phyloP scores from a whole-genome alignment of 2,113 vertebrate species.

The Lepisosteus oculatus region DNA sequence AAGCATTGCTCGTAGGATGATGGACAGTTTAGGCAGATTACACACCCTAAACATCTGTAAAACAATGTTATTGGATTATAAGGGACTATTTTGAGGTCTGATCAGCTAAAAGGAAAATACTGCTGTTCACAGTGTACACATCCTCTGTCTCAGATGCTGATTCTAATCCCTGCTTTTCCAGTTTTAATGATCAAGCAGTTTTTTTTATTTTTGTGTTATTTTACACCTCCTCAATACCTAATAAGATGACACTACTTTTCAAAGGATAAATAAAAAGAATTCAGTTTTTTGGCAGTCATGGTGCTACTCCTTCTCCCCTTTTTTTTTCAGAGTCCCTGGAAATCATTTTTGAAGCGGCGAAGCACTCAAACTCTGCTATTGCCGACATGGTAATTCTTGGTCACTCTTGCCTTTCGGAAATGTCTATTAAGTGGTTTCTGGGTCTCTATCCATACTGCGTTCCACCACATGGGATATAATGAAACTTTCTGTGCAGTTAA shows the following conservation, averaged over 20 bases:
- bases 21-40: too few relatives aligned
- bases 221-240: too few relatives aligned
- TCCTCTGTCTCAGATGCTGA: neutral
- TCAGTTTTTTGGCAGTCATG: too few relatives aligned
- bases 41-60: too few relatives aligned
- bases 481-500: neutral
- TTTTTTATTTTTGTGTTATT: neutral
- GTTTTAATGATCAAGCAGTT: neutral
- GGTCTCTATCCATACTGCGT: too few relatives aligned
- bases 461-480: neutral
- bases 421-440: neutral
- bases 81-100: too few relatives aligned
- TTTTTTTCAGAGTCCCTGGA: conserved; percentile 58
- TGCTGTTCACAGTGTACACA: too few relatives aligned
- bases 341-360: conserved; percentile 66
- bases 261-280: too few relatives aligned
- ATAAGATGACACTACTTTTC: too few relatives aligned
- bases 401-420: neutral
- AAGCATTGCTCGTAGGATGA: too few relatives aligned
- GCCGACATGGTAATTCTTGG: conserved; percentile 60
- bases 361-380: conserved; percentile 66
- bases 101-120: too few relatives aligned
- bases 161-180: neutral
- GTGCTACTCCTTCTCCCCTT: neutral
- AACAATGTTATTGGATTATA: too few relatives aligned